These are phyloP conservation scores for Geophilus truncorum DNA, from an alignment of 2,888 invertebrate genomes.

Conservation along the genomic window DNA sequence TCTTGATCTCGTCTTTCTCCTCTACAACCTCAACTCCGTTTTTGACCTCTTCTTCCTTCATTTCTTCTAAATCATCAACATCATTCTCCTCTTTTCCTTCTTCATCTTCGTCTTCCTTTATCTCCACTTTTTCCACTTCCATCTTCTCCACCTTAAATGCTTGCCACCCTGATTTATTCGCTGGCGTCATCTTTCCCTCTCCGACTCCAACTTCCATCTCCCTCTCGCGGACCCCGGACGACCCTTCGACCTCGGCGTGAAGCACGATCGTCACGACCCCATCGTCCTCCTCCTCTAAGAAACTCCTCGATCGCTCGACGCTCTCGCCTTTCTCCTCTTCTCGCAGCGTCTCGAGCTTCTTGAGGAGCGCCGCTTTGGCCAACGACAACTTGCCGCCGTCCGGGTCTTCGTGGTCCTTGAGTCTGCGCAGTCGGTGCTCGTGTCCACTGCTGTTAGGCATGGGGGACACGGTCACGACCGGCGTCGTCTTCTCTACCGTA, in stretches of 20 bases:
- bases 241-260: too few relatives aligned
- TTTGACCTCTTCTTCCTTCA: background rate
- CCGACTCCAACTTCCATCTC: too few relatives aligned
- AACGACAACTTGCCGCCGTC: background rate
- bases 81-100: background rate
- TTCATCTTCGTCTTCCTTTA: background rate
- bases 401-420: background rate
- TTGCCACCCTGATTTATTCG: background rate
- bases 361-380: constrained; percentile 31
- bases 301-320: background rate
- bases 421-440: background rate
- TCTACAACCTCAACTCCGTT: background rate
- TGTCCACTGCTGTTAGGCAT: constrained; percentile 15
- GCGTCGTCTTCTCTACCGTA: background rate
- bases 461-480: background rate
- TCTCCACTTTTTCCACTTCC: too few relatives aligned
- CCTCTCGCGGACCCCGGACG: too few relatives aligned
- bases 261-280: too few relatives aligned
- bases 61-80: too few relatives aligned
- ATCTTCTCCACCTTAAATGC: background rate
- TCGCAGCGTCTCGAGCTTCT: constrained; percentile 32
- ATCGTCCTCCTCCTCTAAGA: constrained; percentile 29
- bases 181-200: background rate
- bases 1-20: background rate
- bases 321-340: constrained; percentile 32